phyloP scores from a whole-genome alignment of 2,113 vertebrate species.

The Phalacrocorax pelagicus region DNA sequence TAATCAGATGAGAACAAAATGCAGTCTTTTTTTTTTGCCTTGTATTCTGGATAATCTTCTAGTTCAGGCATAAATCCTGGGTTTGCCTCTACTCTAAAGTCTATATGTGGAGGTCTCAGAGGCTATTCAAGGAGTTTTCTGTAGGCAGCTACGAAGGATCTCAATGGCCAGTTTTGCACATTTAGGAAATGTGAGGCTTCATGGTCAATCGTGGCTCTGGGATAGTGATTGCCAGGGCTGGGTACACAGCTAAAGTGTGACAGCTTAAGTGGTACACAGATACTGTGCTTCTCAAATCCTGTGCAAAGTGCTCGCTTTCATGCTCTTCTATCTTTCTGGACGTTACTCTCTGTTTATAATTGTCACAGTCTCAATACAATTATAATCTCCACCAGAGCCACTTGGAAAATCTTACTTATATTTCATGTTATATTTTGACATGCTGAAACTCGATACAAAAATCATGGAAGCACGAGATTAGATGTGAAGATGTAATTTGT shows the following conservation, averaged over 20 bases:
- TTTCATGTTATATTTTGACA: neutral
- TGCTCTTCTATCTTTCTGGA: neutral
- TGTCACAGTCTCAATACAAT: neutral
- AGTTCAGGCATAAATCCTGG: neutral
- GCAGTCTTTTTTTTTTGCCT: neutral
- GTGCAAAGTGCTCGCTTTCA: neutral
- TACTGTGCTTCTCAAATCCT: neutral
- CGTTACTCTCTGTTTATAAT: neutral
- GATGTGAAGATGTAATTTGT: neutral
- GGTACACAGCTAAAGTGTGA: neutral
- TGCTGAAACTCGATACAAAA: neutral
- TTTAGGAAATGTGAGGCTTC: neutral
- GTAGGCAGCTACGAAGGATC: neutral
- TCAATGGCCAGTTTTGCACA: neutral
- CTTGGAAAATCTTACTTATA: fast-evolving
- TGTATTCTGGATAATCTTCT: neutral
- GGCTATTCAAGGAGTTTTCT: neutral
- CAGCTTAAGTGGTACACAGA: neutral
- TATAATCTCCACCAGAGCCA: neutral
- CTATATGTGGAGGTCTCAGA: neutral
- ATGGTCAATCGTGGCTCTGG: neutral
- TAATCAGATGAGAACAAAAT: neutral
- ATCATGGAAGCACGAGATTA: neutral
- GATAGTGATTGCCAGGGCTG: neutral
- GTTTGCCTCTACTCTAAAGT: neutral